Conservation (phyloP, 2,797 vertebrate genomes). For the Labeo calbasu region DNA sequence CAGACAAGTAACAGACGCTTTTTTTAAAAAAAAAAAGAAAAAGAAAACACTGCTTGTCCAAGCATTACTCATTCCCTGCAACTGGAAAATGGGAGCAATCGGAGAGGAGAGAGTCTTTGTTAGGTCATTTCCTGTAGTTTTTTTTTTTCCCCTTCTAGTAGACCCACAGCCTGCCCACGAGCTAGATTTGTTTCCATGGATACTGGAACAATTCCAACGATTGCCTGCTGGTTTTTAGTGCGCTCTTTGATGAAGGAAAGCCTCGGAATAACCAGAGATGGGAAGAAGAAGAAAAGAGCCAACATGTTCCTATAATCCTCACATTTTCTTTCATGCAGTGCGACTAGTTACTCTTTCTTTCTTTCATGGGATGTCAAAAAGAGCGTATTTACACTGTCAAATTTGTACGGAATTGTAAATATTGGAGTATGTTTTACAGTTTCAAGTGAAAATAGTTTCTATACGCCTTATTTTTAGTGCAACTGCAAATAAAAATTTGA, state of each 20-base stretch:
- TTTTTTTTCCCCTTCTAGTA: slow-evolving; percentile 46
- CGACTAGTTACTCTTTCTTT: slow-evolving; percentile 1
- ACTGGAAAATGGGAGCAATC: slow-evolving; percentile 83
- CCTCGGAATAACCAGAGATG: slow-evolving; percentile 47
- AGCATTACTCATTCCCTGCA: slow-evolving; percentile 76
- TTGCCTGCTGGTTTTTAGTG: slow-evolving; percentile 69
- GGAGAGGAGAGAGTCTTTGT: slow-evolving; percentile 76
- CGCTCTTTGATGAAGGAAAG: slow-evolving; percentile 54
- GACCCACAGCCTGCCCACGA: slow-evolving; percentile 69
- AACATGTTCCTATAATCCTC: slow-evolving; percentile 32
- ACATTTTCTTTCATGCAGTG: slow-evolving; percentile 31
- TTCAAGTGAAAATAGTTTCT: neutral
- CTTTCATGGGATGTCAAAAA: neutral
- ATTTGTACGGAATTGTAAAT: neutral
- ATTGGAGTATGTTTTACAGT: neutral
- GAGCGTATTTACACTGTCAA: too few species aligned
- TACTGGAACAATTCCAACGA: slow-evolving; percentile 70
- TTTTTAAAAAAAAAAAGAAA: slow-evolving; percentile 58
- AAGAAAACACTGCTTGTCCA: slow-evolving; percentile 66
- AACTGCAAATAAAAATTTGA: neutral
- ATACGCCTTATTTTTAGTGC: neutral
- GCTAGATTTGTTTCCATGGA: slow-evolving; percentile 78
- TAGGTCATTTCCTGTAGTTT: slow-evolving; percentile 83
- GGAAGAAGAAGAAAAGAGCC: slow-evolving; percentile 51
- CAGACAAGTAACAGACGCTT: slow-evolving; percentile 65